Evolutionary conservation across 2,797 vertebrate species (phyloP).

Genomic region (Onychomys leucogaster): DNA sequence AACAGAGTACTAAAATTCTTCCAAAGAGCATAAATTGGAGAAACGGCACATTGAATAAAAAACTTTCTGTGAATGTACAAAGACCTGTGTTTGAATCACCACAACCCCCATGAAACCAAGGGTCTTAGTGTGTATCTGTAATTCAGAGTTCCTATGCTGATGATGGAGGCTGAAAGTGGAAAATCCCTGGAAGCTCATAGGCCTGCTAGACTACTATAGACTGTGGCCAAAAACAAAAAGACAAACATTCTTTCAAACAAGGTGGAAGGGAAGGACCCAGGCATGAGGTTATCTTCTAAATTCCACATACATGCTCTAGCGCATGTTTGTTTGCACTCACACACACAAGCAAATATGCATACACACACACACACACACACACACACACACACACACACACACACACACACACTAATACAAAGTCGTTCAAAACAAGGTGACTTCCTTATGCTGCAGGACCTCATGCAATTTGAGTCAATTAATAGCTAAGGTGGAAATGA

Average conservation of each 20-base stretch:
- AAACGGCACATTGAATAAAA: background rate
- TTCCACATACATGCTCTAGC: background rate
- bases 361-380: background rate
- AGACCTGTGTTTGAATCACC: background rate
- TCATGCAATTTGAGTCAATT: slow-evolving; percentile 83
- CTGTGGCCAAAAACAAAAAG: background rate
- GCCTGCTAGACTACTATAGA: background rate
- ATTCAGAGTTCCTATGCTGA: background rate
- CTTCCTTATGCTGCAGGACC: slow-evolving; percentile 28
- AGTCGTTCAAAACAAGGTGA: background rate
- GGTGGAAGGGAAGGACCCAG: background rate
- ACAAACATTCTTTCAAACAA: background rate
- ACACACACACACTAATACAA: background rate
- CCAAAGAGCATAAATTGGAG: slow-evolving; percentile 24
- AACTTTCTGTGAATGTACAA: background rate
- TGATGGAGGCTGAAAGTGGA: background rate
- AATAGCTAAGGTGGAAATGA: slow-evolving; percentile 79
- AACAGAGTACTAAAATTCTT: background rate
- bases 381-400: background rate
- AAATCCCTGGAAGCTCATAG: background rate
- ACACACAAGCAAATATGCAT: background rate
- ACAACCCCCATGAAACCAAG: background rate
- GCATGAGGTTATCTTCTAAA: background rate
- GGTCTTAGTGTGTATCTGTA: background rate
- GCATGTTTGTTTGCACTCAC: background rate